These are phyloP conservation scores for Listronotus bonariensis DNA, from an alignment of 1,140 invertebrate genomes.

Conservation along the genomic window DNA sequence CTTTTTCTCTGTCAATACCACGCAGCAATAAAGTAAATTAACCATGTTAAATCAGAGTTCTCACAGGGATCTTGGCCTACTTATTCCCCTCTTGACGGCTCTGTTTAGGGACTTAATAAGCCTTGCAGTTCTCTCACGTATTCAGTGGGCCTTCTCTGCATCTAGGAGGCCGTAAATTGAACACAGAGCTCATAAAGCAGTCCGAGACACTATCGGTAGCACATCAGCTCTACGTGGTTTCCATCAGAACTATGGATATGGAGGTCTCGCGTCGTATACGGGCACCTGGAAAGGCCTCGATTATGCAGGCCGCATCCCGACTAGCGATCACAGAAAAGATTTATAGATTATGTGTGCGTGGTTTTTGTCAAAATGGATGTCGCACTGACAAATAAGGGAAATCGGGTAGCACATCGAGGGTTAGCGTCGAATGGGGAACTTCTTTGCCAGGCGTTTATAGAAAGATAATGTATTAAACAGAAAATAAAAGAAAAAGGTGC, in stretches of 20 bases:
- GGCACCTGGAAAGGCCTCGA: constrained; percentile 22
- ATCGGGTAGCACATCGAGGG: neutral
- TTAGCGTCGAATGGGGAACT: neutral
- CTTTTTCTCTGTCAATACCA: neutral
- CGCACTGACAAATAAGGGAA: constrained; percentile 5
- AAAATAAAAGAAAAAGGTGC: too few relatives aligned
- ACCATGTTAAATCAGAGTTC: neutral
- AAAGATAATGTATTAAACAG: too few relatives aligned
- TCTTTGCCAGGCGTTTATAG: neutral
- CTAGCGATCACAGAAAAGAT: constrained; percentile 1
- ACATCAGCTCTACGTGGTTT: constrained; percentile 49
- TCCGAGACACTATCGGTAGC: constrained; percentile 49
- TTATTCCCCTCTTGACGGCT: constrained; percentile 1
- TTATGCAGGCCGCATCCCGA: constrained; percentile 35
- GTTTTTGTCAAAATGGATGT: constrained; percentile 6
- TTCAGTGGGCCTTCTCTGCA: constrained; percentile 36
- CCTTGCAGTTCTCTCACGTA: constrained; percentile 43
- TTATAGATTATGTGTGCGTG: constrained; percentile 16
- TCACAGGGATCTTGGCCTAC: neutral
- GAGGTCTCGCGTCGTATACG: constrained; percentile 20
- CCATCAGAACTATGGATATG: constrained; percentile 47
- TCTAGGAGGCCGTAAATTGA: constrained; percentile 49
- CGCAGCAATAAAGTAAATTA: too few relatives aligned
- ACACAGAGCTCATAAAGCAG: constrained; percentile 48
- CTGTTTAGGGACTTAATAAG: constrained; percentile 14